Base-by-base conservation (phyloP, 2,113 vertebrate species). In the Channa argus region DNA sequence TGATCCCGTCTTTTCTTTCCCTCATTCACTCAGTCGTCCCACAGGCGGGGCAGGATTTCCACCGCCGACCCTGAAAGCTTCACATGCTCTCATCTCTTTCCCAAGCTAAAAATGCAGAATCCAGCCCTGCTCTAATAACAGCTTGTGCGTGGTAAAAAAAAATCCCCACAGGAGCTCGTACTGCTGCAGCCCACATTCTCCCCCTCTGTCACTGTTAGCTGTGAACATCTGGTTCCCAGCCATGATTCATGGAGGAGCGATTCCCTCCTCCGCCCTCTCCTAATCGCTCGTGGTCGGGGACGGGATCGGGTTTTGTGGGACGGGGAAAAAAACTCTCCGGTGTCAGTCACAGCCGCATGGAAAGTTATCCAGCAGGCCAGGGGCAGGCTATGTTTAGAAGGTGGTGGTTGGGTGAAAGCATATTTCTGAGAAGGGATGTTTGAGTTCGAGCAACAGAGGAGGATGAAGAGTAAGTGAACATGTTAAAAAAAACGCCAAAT, bases 181-280 rank as follows among this genome's bases (percentile, higher is more conserved):
- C 45, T 60, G 45, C 33, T 11, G 56, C 45, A 15, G 52, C 79
- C 37, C 49, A 63, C 47, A 55, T 37, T 44, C 62, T 61, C 49
- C 34, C 33, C 38, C 50, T 74, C 70, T 36, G 68, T 76, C 76
- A 72, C 12, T 83, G 81, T 82, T 76, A 79, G 84, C 78, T 71
- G 76, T 37, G 55, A 88, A 91, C 89, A 92, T 92, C 89, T 91
- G 89, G 86, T 83, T 82, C 82, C 77, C 73, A 83, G 87, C 80
- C 85, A 78, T 83, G 82, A 86, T 82, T 86, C 56, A 71, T 64
- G 71, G 66, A 82, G 34, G 52, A 73, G 53, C 44, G 6, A 9
- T 14, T 14, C 64, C 62, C 53, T 39, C 44, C 54, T 45, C 38
- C 47, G 10, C 47, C 62, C 34, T 51, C 45, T 37, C 63, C 24